Base-by-base conservation (phyloP, 2,888 invertebrate species). In the Eristalis pertinax region DNA sequence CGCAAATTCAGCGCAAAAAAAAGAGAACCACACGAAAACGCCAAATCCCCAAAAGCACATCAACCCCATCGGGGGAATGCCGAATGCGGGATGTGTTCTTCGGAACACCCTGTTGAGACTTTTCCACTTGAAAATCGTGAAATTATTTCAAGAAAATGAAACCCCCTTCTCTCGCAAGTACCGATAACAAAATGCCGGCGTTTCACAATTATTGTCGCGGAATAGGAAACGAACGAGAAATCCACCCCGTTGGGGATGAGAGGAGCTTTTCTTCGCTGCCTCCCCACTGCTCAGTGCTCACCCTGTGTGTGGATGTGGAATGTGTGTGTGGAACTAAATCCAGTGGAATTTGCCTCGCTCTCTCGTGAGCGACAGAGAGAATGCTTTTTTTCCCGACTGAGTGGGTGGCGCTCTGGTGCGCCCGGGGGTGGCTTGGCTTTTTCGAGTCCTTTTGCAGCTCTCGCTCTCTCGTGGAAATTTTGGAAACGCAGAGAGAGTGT, bases 181-280 rank as follows among this genome's bases (percentile, higher is more conserved):
- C 24, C 64, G 58, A 65, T 64, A 76, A 38, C 72, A 76, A 87
- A 83, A 87, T 84, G 87, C 87, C 87, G 87, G 83, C 83, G 75
- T 79, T 87, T 78, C 87, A 87, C 79, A 75, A 75, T 86, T 86
- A 68, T 50, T 50, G 65, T 75, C 60, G 75, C 75, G 67, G 19
- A 50, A 50, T 50, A 50, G 50, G 50, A 50, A 50, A 50, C 19
- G 50, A 50, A 50, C 50, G 19, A 19, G 5, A 19, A 50, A 50
- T 19, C 19, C 19, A 4, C 19, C 50, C 50, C 50, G 5, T 43
- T 1, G n/a, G 50, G 19, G 50, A 50, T 50, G 50, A 50, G 50
- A 19, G 19, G 19, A 50, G 50, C 50, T 50, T 50, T 50, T 19
- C 8, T 50, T 19, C 19, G 50, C 50, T 50, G n/a, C 19, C 50